phyloP scores from a whole-genome alignment of 2,888 invertebrate genomes.

The Euplagia quadripunctaria region DNA sequence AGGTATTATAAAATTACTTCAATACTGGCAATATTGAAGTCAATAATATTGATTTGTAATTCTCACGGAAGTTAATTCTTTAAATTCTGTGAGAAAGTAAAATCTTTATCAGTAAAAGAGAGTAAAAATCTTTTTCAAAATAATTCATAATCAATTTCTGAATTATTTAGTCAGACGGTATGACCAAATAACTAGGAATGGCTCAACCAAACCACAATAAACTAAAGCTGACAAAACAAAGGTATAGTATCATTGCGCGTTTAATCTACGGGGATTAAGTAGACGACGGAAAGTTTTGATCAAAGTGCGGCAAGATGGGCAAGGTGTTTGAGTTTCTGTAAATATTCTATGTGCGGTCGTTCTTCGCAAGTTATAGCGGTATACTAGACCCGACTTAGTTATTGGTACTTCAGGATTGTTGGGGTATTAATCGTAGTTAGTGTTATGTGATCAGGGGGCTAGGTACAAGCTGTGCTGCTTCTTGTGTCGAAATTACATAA shows the following conservation, averaged over 20 bases:
- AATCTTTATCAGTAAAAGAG: too few relatives aligned
- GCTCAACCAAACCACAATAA: neutral
- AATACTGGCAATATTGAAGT: too few relatives aligned
- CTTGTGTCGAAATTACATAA: neutral
- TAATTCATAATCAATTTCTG: too few relatives aligned
- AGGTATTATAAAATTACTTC: too few relatives aligned
- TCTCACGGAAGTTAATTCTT: too few relatives aligned
- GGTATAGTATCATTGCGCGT: neutral
- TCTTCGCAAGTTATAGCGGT: slow-evolving; percentile 63
- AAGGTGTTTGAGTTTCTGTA: slow-evolving; percentile 53
- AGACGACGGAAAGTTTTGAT: slow-evolving; percentile 48
- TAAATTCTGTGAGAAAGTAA: too few relatives aligned
- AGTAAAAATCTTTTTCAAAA: too few relatives aligned
- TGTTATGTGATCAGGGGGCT: slow-evolving; percentile 36
- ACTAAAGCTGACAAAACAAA: neutral
- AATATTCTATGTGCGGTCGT: slow-evolving; percentile 70
- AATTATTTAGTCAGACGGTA: too few relatives aligned
- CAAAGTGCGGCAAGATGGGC: slow-evolving; percentile 43
- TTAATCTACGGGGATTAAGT: slow-evolving; percentile 42
- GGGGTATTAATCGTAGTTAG: slow-evolving; percentile 49
- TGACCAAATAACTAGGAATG: neutral
- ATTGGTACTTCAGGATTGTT: slow-evolving; percentile 49
- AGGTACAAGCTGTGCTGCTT: neutral
- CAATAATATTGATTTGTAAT: too few relatives aligned
- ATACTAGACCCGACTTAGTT: slow-evolving; percentile 54